phyloP scores from a whole-genome alignment of 2,797 vertebrate genomes.

The Xenops minutus region DNA sequence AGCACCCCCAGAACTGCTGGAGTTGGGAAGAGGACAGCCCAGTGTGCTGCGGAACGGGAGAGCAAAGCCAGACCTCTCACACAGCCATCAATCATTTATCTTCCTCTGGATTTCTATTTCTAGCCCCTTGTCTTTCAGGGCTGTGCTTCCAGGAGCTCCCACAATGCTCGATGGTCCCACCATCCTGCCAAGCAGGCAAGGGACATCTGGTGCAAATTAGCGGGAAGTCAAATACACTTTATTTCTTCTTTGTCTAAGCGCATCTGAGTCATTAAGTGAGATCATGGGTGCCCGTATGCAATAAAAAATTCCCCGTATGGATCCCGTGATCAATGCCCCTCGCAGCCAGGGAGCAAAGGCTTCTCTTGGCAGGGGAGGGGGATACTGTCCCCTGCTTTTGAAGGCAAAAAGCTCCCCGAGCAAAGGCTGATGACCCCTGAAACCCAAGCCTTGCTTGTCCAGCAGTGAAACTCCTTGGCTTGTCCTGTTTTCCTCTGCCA shows the following conservation, averaged over 20 bases:
- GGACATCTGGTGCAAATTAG: slow-evolving; percentile 71
- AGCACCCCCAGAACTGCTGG: not conserved
- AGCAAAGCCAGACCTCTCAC: not conserved
- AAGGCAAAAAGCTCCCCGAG: not conserved
- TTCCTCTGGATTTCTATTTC: slow-evolving; percentile 42
- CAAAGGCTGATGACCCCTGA: not conserved
- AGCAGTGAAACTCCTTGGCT: not conserved
- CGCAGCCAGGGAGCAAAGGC: not conserved
- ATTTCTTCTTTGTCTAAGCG: slow-evolving; percentile 51
- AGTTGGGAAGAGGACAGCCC: not conserved
- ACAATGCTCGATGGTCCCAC: not conserved
- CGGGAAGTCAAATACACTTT: slow-evolving; percentile 54
- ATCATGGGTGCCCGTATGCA: slow-evolving; percentile 38
- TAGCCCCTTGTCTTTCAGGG: not conserved
- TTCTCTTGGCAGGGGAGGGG: not conserved
- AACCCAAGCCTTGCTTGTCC: not conserved
- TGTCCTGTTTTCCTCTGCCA: slow-evolving; percentile 29
- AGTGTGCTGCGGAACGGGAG: fast-evolving
- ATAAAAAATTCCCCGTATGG: not conserved
- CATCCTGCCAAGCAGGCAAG: slow-evolving; percentile 25
- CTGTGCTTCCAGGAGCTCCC: slow-evolving; percentile 45
- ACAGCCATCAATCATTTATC: not conserved
- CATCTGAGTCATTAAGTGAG: slow-evolving; percentile 70
- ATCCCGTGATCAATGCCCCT: not conserved
- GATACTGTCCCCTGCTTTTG: fast-evolving